Percentiles rank a stretch among this genome's conserved stretches.
These are phyloP conservation scores for Agrotis segetum DNA, from an alignment of 2,888 invertebrate genomes.

Conservation along the genomic window DNA sequence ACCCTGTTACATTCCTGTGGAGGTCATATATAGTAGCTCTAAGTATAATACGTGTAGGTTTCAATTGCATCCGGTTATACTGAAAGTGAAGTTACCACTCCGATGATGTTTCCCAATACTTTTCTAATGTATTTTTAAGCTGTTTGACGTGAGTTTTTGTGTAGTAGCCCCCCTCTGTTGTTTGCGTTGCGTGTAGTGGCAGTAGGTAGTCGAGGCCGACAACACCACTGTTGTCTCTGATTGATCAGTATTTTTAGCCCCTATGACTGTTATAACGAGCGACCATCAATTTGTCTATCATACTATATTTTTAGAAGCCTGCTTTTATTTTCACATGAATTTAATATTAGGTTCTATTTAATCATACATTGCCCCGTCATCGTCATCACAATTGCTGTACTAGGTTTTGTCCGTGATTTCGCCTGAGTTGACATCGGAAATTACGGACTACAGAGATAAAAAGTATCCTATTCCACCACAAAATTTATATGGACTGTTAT, in stretches of 20 bases:
- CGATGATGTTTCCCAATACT: not conserved
- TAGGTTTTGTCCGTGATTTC: not conserved
- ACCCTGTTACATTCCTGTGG: not conserved
- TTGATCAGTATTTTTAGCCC: slow-evolving; percentile 43
- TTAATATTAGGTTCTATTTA: not conserved
- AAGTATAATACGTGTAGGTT: no score
- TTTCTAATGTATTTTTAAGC: not conserved
- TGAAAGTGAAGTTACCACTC: no score
- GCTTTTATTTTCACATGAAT: slow-evolving; percentile 2
- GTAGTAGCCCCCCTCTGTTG: slow-evolving; percentile 7
- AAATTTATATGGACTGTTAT: no score
- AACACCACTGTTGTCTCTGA: slow-evolving; percentile 26
- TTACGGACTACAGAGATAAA: not conserved
- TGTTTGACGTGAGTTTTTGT: not conserved
- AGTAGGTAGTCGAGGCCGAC: slow-evolving; percentile 18
- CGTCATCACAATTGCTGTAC: no score
- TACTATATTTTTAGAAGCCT: slow-evolving; percentile 9
- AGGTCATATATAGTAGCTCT: not conserved
- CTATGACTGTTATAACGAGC: slow-evolving; percentile 25
- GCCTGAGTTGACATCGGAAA: not conserved
- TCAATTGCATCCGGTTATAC: no score
- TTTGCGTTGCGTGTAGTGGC: not conserved
- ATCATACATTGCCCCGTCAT: not conserved
- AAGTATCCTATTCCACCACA: not conserved
- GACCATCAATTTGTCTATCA: slow-evolving; percentile 23